Conservation (phyloP, 1,140 invertebrate species). For the Rhopalosiphum maidis region DNA sequence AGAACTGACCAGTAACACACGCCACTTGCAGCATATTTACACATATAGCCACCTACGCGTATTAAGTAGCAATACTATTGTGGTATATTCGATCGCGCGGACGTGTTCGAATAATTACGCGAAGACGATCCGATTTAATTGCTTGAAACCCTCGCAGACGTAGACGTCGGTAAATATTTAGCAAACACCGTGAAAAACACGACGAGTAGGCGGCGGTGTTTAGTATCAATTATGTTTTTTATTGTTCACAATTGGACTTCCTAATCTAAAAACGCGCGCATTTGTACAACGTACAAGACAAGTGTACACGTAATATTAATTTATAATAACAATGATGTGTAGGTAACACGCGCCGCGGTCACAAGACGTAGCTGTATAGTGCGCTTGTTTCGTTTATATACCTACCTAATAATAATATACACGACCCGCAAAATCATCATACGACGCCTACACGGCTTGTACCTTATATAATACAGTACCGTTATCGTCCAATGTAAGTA, state of each 20-base stretch:
- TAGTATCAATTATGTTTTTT: conserved; percentile 43
- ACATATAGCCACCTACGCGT: background rate
- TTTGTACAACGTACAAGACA: background rate
- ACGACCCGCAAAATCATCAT: background rate
- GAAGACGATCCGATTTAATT: conserved; percentile 25
- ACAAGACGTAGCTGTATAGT: background rate
- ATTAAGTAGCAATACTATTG: background rate
- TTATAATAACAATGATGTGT: background rate
- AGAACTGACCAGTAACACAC: background rate
- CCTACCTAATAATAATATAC: background rate
- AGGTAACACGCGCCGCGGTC: background rate
- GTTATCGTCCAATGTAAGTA: background rate
- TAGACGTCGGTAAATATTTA: conserved; percentile 36
- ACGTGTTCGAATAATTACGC: background rate
- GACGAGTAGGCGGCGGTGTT: conserved; percentile 15
- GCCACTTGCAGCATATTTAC: background rate
- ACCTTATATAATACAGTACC: background rate
- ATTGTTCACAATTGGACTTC: conserved; percentile 50
- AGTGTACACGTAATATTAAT: background rate
- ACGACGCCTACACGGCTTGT: background rate
- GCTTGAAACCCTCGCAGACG: background rate
- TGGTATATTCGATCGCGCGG: background rate
- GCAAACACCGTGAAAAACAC: background rate
- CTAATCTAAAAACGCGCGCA: conserved; percentile 6
- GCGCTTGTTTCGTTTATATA: background rate